Percentiles rank a stretch among this genome's conserved stretches.
Evolutionary conservation across 2,113 vertebrate genomes (phyloP).

Genomic region (Clarias batrachus): DNA sequence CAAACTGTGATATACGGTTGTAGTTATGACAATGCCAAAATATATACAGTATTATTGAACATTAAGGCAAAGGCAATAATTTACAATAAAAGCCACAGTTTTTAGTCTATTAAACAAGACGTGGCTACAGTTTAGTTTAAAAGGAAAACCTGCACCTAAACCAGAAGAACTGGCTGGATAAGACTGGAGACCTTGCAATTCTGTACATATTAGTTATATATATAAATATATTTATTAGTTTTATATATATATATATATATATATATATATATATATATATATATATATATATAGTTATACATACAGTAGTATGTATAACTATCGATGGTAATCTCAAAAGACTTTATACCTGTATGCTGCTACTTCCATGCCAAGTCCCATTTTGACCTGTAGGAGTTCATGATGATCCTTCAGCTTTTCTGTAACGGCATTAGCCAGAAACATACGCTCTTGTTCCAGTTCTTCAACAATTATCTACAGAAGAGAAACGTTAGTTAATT

Average conservation of each 20-base stretch:
- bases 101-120: background rate
- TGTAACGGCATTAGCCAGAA: constrained; percentile 77
- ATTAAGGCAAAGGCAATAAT: too few species aligned
- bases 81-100: background rate
- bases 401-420: constrained; percentile 86
- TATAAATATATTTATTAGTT: too few species aligned
- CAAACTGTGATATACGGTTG: too few species aligned
- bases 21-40: too few species aligned
- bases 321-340: background rate
- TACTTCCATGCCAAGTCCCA: constrained; percentile 87
- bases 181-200: background rate
- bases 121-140: background rate
- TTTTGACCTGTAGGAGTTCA: constrained; percentile 88
- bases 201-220: too few species aligned
- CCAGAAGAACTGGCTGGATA: background rate
- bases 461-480: constrained; percentile 79
- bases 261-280: too few species aligned
- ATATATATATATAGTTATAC: too few species aligned
- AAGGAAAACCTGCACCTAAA: background rate
- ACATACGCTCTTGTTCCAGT: constrained; percentile 83
- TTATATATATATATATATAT: too few species aligned
- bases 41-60: too few species aligned
- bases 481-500: constrained; percentile 17
- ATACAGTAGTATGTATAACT: background rate
- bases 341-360: constrained; percentile 86